Evolutionary conservation across 2,797 vertebrate species (phyloP), one percentile per base, ranked within the genome.

Genomic region (Rallus crepitans): DNA sequence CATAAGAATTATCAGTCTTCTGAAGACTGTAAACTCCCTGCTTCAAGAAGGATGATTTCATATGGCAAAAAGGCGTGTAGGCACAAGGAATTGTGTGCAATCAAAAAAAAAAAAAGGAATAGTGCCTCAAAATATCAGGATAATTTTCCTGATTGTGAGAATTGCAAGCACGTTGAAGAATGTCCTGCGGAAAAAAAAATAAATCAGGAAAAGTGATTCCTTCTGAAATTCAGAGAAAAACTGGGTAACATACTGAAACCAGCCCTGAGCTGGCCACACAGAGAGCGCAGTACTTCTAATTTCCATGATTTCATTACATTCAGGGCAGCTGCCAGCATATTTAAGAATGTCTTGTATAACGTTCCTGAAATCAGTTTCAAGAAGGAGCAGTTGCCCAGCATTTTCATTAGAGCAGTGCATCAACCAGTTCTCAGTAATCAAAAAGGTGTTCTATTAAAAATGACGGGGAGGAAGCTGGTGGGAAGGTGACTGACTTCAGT

Each of bases 251-350:
- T 45, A 69, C 86, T 89, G 64, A 55, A 94, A 83, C 80, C 37
- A 91, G 92, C 82, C 84, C 82, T 87, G 81, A 84, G 71, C 68
- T 75, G 96, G 93, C 96, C 94, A 96, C 96, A 96, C 96, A 95
- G 93, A 48, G 92, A 90, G 96, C 1, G 47, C 81, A 96, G 48
- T 71, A 93, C 90, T 95, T 92, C 82, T 96, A 87, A 94, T 96
- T 96, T 96, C 96, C 96, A 95, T 96, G 78, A 97, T 96, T 97
- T 97, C 95, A 96, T 95, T 96, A 97, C 87, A 75, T 85, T 81
- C 84, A 89, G 78, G 88, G 95, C 95, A 96, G 96, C 94, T 97
- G 94, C 93, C 95, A 97, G 93, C 81, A 53, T 85, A 93, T 94
- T 96, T 95, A 95, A 93, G 94, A 95, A 95, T 78, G 94, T 81